Conservation (phyloP, 2,888 invertebrate species). For the Dynastes tityus region DNA sequence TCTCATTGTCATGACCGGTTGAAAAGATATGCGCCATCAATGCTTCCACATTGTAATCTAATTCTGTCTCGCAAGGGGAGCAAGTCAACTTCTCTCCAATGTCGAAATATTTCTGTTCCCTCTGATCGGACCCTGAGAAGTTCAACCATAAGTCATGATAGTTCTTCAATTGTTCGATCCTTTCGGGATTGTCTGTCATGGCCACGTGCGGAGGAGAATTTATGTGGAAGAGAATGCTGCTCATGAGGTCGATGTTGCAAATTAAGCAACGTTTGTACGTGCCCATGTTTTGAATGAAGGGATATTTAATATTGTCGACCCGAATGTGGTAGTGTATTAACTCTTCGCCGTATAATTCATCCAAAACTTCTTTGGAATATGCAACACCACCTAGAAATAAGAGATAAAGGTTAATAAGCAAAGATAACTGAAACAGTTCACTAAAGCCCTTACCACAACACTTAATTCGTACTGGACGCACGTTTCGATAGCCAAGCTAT, state of each 20-base stretch:
- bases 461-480: too few species aligned
- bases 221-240: slow-evolving; percentile 22
- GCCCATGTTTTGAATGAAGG: slow-evolving; percentile 34
- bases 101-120: slow-evolving; percentile 20
- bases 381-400: background rate
- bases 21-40: slow-evolving; percentile 19
- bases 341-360: slow-evolving; percentile 22
- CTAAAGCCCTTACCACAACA: too few species aligned
- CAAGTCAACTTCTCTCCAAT: slow-evolving; percentile 19
- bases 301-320: slow-evolving; percentile 16
- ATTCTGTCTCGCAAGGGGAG: background rate
- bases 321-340: slow-evolving; percentile 19
- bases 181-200: background rate
- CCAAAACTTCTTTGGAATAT: slow-evolving; percentile 15
- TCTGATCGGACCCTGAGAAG: background rate
- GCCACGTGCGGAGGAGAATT: slow-evolving; percentile 24
- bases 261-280: slow-evolving; percentile 20
- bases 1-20: slow-evolving; percentile 14
- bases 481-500: too few species aligned
- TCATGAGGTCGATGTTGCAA: slow-evolving; percentile 29
- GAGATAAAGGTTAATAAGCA: background rate
- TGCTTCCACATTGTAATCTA: background rate
- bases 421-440: too few species aligned
- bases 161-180: slow-evolving; percentile 16
- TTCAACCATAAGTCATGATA: slow-evolving; percentile 24